These are phyloP conservation scores for Ochropacha duplaris DNA, from an alignment of 2,888 invertebrate genomes.

Conservation along the genomic window DNA sequence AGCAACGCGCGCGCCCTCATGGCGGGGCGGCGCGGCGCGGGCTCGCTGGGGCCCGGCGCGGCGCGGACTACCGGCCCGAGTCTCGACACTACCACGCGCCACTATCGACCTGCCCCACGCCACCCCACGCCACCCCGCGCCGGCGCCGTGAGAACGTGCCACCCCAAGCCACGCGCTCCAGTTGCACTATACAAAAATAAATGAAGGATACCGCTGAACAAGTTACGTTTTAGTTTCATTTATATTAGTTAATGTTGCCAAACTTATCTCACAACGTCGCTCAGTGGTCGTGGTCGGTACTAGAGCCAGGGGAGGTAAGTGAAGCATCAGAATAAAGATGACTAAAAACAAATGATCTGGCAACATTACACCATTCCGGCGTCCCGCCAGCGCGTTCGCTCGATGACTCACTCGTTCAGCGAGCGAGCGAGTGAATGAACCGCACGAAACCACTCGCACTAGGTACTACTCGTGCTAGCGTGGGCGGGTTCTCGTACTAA, in stretches of 20 bases:
- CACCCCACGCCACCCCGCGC: slow-evolving; percentile 14
- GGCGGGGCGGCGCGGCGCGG: slow-evolving; percentile 74
- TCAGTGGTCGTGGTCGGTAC: too few species aligned
- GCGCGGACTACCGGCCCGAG: slow-evolving; percentile 51
- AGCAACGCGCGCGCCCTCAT: slow-evolving; percentile 74
- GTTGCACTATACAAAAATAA: not conserved
- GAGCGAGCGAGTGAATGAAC: slow-evolving; percentile 25
- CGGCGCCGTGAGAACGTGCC: too few species aligned
- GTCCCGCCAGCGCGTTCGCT: slow-evolving; percentile 22
- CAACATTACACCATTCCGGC: slow-evolving; percentile 9
- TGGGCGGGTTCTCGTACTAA: not conserved
- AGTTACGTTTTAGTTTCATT: too few species aligned
- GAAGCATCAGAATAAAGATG: too few species aligned
- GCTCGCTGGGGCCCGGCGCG: slow-evolving; percentile 55
- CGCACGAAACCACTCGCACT: not conserved
- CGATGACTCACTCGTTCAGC: slow-evolving; percentile 26
- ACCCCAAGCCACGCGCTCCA: not conserved
- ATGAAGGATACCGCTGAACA: too few species aligned
- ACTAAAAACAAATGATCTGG: not conserved
- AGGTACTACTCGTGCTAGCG: not conserved
- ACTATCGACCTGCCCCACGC: slow-evolving; percentile 19
- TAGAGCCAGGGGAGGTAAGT: too few species aligned
- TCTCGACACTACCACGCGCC: slow-evolving; percentile 1
- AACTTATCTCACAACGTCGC: too few species aligned
- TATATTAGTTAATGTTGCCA: not conserved